Evolutionary conservation across 30 jellyfish, hydroid and myxozoan genomes (phyloP), one percentile per base, ranked within the genome.

Genomic region (Aurelia aurita): DNA sequence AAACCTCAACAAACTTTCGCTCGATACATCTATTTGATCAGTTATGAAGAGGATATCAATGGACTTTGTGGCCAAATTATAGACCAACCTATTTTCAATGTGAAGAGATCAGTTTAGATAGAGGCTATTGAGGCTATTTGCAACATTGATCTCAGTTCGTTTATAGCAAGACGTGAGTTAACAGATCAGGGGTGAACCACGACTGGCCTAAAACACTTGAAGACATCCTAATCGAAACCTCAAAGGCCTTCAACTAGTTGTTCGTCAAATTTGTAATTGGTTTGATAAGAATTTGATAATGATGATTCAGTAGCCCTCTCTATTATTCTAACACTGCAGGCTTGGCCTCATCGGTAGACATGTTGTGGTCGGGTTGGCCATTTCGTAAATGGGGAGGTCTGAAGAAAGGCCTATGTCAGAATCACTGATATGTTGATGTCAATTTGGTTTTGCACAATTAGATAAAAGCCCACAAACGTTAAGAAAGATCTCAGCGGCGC

Each of bases 61-160:
- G 67, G 67, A 19, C 67, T 55, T 55, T 55, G 67, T 22, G 67
- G 67, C 29, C 67, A 55, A 55, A 55, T 55, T 55, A 55, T n/a
- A 19, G 67, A 55, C 67, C 67, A 55, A 55, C 29, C 29, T 14
- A n/a, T 55, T 55, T 14, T 55, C 67, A 55, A 55, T 55, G 67
- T 55, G 67, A 5, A 14, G 67, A 14, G 67, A 55, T 55, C 25
- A n/a, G 67, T 55, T 55, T 55, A 19, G 29, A 55, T 5, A 55
- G 25, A 22, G 67, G 67, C 67, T 18, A 55, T 55, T 12, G 25
- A 22, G 66, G 66, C 66, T 19, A 14, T 55, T 55, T 55, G 29
- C 67, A 55, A 19, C 67, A n/a, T 15, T 55, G 67, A 55, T 55
- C 25, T 55, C 29, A 19, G 29, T 55, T 55, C 51, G 67, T 22